Base-by-base conservation (phyloP, 2,797 vertebrate species). In the Premnoplex brunnescens region DNA sequence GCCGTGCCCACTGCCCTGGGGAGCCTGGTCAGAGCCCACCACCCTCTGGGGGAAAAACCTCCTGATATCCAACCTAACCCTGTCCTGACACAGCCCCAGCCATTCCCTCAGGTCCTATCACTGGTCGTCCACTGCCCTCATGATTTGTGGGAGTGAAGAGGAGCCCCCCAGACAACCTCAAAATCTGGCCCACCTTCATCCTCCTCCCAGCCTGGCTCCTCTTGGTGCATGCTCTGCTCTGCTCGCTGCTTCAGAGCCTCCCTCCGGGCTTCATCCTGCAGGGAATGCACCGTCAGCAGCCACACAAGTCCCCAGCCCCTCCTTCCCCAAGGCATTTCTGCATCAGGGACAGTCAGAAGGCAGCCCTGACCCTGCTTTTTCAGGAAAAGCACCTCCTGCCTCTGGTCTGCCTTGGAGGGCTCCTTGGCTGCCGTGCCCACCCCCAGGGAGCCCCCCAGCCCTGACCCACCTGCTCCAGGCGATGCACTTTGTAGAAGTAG, bases 401-500 rank as follows among this genome's bases (percentile, higher is more conserved):
- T 41, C 59, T 43, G 32, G 8, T 19, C 11, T 18, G 43, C 17
- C 4, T 2, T 2, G n/a, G 14, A n/a, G 48, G 15, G 36, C 36
- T 23, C 58, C 86, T 30, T 32, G 46, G 44, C 80, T 28, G 23
- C 32, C 21, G n/a, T 7, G 21, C 54, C 43, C 88, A 44, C 10
- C 71, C 52, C 19, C 21, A 17, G 34, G 54, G 27, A 32, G 12
- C n/a, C 30, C 60, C 26, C 44, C 15, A 48, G 6, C 14, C 63
- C 41, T 5, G 24, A 39, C 94, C 81, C 32, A 97, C 99, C 99
- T 99, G 99, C 94, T 99, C 98, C 97, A 99, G 95, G 90, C 99
- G 98, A 97, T 99, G 98, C 90, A 99, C 97, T 98, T 98, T 99
- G 97, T 99, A 99, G 98, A 99, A 99, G 97, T 99, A 99, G 24